Evolutionary conservation across 1,140 invertebrate species (phyloP).

Genomic region (Coboldia fuscipes): DNA sequence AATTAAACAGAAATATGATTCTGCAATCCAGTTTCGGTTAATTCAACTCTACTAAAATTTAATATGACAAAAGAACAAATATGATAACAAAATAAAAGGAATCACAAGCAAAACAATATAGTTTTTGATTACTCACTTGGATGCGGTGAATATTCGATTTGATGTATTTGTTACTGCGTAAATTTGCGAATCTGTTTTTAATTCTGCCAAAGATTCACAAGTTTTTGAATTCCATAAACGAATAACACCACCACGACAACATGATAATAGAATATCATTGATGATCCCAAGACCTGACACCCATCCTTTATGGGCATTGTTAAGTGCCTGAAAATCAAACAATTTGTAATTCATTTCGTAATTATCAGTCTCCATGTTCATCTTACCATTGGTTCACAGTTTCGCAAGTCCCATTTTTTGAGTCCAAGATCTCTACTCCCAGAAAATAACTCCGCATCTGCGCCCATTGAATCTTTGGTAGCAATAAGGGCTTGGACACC

Average conservation of each 20-base stretch:
- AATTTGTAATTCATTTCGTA: neutral
- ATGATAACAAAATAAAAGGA: neutral
- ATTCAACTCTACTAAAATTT: neutral
- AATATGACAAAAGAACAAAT: neutral
- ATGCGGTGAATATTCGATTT: slow-evolving; percentile 56
- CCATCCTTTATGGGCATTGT: slow-evolving; percentile 80
- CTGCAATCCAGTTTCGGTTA: neutral
- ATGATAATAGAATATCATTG: slow-evolving; percentile 35
- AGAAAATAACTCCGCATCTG: slow-evolving; percentile 42
- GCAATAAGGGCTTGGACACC: slow-evolving; percentile 66
- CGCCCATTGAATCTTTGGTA: slow-evolving; percentile 25
- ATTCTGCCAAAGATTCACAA: slow-evolving; percentile 41
- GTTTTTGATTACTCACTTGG: slow-evolving; percentile 29
- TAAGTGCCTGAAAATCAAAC: slow-evolving; percentile 36
- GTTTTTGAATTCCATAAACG: slow-evolving; percentile 48
- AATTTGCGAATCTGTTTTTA: slow-evolving; percentile 56
- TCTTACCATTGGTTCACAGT: slow-evolving; percentile 29
- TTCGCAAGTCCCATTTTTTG: slow-evolving; percentile 64
- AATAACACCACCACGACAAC: slow-evolving; percentile 56
- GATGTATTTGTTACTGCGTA: slow-evolving; percentile 48
- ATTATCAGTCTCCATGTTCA: neutral
- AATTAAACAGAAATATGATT: neutral
- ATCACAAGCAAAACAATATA: neutral
- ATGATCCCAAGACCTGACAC: slow-evolving; percentile 46
- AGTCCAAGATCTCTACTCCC: slow-evolving; percentile 74